Base-by-base conservation (phyloP, 2,113 vertebrate species). In the Atractosteus spatula region DNA sequence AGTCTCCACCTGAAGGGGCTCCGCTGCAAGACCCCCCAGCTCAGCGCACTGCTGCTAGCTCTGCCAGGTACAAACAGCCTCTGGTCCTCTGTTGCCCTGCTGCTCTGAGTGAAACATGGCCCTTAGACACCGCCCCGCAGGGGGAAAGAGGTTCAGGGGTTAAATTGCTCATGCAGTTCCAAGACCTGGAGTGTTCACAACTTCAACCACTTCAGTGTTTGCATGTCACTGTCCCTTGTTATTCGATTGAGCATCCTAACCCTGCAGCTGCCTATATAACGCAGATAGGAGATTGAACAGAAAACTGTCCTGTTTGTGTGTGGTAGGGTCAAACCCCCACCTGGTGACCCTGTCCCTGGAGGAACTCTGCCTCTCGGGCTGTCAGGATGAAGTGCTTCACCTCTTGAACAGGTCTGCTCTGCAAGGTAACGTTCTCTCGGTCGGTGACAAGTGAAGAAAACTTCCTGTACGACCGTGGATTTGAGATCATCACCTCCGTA, bases 361-460 rank as follows among this genome's bases (percentile, higher is more conserved):
- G 3, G 94, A 95, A 69, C 84, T 94, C 73, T 95, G 94, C 78
- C 84, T 96, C 72, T 84, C 92, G 29, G 88, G 90, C 29, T 90
- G 91, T 78, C 93, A 92, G 69, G 86, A 78, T 1, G 94, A 94
- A 81, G 92, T 96, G 84, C 83, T 95, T 69, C 83, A 89, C 74
- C 84, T 96, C 71, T 84, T 96, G 72, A 87, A 89, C 76, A 87
- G 89, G 75, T 89, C 90, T 0, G 29, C 81, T 76, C 85, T 96
- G 41, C 89, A 94, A 91, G 93, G 94, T 95, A 88, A 57, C 29
- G 29, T 29, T 29, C 29, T 2, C 29, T 29, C 29, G 29, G 29
- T 29, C 29, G 29, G 29, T 2, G 29, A 29, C 29, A 29, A 29
- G 29, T 29, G 29, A 29, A 29, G 29, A 29, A 29, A 29, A 29